Conservation (phyloP, 1,140 invertebrate genomes). For the Eriocheir sinensis region DNA sequence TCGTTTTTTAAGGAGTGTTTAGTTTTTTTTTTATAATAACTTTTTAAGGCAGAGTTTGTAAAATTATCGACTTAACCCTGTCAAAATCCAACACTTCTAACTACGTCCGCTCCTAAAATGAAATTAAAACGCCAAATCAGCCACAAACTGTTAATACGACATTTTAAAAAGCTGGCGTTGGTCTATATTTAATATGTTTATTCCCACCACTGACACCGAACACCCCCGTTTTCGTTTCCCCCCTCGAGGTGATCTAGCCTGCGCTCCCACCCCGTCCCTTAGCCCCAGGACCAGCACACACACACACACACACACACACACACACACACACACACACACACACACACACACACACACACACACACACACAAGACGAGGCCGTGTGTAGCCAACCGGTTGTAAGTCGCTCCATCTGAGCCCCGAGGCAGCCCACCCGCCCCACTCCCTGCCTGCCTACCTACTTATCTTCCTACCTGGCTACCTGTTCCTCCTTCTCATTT, state of each 20-base stretch:
- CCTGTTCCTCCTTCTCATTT: no score
- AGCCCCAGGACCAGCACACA: background rate
- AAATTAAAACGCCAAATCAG: no score
- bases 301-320: conserved; percentile 43
- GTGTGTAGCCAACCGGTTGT: conserved; percentile 63
- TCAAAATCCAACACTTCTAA: no score
- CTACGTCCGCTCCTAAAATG: no score
- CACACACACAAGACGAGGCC: background rate
- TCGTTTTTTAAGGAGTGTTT: no score
- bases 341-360: background rate
- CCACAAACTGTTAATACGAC: no score
- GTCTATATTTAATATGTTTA: background rate
- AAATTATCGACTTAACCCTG: no score
- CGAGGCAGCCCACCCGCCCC: background rate
- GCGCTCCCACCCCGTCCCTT: background rate
- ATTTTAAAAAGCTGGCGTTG: no score
- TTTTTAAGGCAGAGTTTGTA: no score
- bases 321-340: conserved; percentile 53
- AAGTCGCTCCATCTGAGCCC: conserved; percentile 51
- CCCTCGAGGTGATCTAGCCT: background rate
- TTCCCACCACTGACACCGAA: background rate
- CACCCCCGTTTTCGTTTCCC: background rate
- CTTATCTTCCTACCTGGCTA: no score
- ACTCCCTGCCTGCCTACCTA: no score
- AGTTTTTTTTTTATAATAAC: no score